Evolutionary conservation across 1,140 invertebrate species (phyloP), one percentile per base, ranked within the genome.

Genomic region (Lepidotrigona ventralis): DNA sequence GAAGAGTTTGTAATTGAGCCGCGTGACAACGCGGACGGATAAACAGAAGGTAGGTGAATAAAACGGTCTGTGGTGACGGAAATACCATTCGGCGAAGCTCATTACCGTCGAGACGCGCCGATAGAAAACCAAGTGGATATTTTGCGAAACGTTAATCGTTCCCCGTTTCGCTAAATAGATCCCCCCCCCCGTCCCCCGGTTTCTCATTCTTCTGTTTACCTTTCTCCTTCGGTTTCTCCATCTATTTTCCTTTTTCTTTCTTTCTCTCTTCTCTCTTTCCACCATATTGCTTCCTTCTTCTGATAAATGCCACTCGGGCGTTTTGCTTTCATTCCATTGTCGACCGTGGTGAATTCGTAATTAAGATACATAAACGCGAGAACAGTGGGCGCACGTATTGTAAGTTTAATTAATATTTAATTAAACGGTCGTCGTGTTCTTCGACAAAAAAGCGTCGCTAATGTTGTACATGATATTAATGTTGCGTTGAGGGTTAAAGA

Each of bases 1-100:
- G 51, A 70, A 79, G 68, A 39, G 81, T 64, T 64, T 60, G 66
- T n/a, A 78, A 71, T 83, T 66, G 56, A 79, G 68, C 60, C 58
- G 58, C 76, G 68, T 58, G 81, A 83, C 68, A 78, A 53, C 39
- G 53, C 46, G 14, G 51, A 60, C 71, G 79, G 63, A 54, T 6
- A 23, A 81, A 53, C 56, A 19, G 29, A 70, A 2, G n/a, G 14
- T 29, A 1, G n/a, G 14, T 29, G 58, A 71, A 79, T 75, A 77
- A 46, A 83, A 74, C 26, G 29, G 39, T 46, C 21, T 19, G 12
- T 4, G 68, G 66, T 17, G 64, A 29, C 80, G 73, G 51, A 11
- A n/a, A 75, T 51, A 53, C 68, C 2, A 15, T 71, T 83, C 54
- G 64, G 12, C 3, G 51, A 56, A 39, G 33, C 76, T 83, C 81